Evolutionary conservation across 1,140 invertebrate species (phyloP).

Genomic region (Hyles euphorbiae): DNA sequence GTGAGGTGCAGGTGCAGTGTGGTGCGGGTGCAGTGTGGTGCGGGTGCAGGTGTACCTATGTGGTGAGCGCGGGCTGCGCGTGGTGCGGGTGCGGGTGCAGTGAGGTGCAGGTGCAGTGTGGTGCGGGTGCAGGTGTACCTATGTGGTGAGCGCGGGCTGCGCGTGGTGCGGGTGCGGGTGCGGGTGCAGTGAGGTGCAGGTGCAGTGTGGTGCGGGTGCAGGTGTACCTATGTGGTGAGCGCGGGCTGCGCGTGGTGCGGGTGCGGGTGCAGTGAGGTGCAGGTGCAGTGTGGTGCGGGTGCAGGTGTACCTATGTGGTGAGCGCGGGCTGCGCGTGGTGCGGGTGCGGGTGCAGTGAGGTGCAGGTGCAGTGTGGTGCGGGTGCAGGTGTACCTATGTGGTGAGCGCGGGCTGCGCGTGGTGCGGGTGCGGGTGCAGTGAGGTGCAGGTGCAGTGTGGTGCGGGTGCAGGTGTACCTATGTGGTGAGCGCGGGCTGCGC

Average conservation of each 20-base stretch:
- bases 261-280: constrained; percentile 51
- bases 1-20: too few species aligned
- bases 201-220: background rate
- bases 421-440: constrained; percentile 82
- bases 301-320: too few species aligned
- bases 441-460: too few species aligned
- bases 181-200: background rate
- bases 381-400: constrained; percentile 71
- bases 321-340: too few species aligned
- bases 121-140: constrained; percentile 83
- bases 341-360: too few species aligned
- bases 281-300: constrained; percentile 19
- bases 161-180: constrained; percentile 87
- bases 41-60: background rate
- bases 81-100: constrained; percentile 82
- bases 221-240: background rate
- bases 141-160: constrained; percentile 19
- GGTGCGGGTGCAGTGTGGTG: background rate
- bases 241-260: constrained; percentile 44
- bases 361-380: too few species aligned
- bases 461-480: constrained; percentile 16
- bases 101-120: constrained; percentile 66
- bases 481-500: constrained; percentile 21
- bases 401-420: constrained; percentile 69
- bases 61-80: background rate